Base-by-base conservation (phyloP, 2,113 vertebrate genomes). In the Nettapus auritus region DNA sequence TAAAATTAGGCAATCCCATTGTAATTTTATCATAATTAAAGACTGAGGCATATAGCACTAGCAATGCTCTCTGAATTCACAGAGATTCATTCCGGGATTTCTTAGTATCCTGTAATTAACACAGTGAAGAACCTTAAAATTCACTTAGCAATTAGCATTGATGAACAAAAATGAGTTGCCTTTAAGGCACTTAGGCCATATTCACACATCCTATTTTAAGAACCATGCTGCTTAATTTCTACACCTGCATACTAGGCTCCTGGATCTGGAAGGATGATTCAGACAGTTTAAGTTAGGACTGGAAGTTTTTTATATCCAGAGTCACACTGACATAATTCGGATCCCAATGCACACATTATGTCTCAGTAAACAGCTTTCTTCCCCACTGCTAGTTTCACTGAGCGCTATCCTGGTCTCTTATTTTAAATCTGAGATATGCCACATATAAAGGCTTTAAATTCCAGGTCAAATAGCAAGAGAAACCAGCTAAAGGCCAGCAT, bases 41-140 rank as follows among this genome's bases (percentile, higher is more conserved):
- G 80, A 94, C 84, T 86, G 93, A 94, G 90, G 91, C 21, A 1
- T 81, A 86, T 67, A 86, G 83, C 67, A 78, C 83, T 77, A 91
- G 96, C 42, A 40, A n/a, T 44, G 74, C 82, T 89, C 75, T 93
- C 94, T 86, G 69, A 94, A 90, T 96, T 96, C 92, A 85, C 89
- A 83, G 63, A 81, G 95, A 90, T 89, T 89, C 93, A 92, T 94
- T 94, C 82, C 13, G 18, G 94, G 95, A 97, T 97, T 95, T 96
- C 89, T 92, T 91, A 91, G 93, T 94, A 93, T 95, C 95, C 95
- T 96, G 92, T 96, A 97, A 97, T 97, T 97, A 97, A 90, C 79
- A 92, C 77, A 87, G 64, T 38, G 93, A 96, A 94, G 89, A 97
- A 94, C 92, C 90, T 94, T 94, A 90, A 97, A 97, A 94, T 96